phyloP scores from a whole-genome alignment of 2,888 invertebrate species.

The Dexiosoma caninum region DNA sequence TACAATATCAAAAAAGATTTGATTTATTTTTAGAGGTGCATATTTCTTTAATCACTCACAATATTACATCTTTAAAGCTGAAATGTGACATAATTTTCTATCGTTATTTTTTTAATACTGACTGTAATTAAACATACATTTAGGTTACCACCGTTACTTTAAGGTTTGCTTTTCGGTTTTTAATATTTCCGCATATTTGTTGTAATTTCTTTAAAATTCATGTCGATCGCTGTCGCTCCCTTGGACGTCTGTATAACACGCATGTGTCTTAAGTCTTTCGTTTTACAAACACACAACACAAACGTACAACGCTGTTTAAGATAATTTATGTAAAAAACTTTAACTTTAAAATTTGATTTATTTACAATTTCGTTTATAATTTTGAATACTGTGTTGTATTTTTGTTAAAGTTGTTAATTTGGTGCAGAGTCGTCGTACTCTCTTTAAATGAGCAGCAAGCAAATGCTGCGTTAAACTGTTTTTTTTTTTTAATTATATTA shows the following conservation, averaged over 20 bases:
- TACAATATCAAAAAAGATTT: no score
- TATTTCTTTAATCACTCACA: no score
- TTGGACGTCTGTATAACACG: not conserved
- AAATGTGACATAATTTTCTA: no score
- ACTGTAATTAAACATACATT: not conserved
- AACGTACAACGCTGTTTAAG: not conserved
- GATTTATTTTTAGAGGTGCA: no score
- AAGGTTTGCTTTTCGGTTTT: no score
- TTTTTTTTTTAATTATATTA: not conserved
- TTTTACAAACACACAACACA: not conserved
- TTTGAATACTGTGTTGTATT: not conserved
- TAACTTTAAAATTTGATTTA: not conserved
- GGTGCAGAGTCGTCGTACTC: no score
- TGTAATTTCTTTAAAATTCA: not conserved
- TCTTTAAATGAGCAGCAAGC: no score
- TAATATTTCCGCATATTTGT: not conserved
- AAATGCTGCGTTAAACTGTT: not conserved
- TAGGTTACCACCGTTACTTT: not conserved
- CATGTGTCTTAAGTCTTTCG: conserved; percentile 30
- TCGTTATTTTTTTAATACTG: not conserved
- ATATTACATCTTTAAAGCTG: no score
- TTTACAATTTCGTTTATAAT: not conserved
- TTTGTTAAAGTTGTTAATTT: not conserved
- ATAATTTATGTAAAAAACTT: not conserved
- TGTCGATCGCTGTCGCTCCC: not conserved